These are phyloP conservation scores for Oceanodroma tethys DNA, from an alignment of 2,113 vertebrate species.

Conservation along the genomic window DNA sequence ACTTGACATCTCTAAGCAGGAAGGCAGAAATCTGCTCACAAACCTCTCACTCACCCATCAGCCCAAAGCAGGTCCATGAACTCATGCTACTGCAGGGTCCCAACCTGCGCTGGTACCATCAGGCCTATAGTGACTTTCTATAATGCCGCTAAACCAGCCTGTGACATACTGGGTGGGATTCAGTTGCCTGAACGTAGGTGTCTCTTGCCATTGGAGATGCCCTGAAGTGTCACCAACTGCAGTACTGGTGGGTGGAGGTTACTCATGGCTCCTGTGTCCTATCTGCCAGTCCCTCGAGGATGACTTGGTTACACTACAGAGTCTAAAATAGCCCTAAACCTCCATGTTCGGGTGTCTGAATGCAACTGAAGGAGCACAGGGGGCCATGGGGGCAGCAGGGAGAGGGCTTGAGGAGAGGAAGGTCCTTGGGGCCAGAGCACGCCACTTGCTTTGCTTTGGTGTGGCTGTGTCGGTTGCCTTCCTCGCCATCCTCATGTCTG, in stretches of 20 bases:
- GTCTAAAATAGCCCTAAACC: not conserved
- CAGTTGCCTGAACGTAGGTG: not conserved
- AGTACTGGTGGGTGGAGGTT: not conserved
- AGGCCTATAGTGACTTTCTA: not conserved
- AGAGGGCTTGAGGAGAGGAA: accelerated
- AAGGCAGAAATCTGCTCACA: not conserved
- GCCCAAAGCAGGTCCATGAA: not conserved
- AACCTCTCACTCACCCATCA: not conserved
- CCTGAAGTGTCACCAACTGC: not conserved
- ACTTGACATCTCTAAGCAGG: not conserved
- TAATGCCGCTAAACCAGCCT: not conserved
- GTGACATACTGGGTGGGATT: not conserved
- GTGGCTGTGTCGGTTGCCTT: not conserved
- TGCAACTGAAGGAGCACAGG: not conserved
- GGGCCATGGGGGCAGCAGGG: not conserved
- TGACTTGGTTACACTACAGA: not conserved
- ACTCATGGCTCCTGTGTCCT: accelerated
- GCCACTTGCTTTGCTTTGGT: not conserved
- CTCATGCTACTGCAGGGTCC: not conserved
- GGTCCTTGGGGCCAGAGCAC: not conserved
- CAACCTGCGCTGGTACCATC: not conserved
- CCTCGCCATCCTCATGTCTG: not conserved
- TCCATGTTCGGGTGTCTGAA: not conserved
- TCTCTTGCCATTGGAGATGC: not conserved
- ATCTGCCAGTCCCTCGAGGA: not conserved